Evolutionary conservation across 2,797 vertebrate species (phyloP).

Genomic region (Paratrypauchen microcephalus): DNA sequence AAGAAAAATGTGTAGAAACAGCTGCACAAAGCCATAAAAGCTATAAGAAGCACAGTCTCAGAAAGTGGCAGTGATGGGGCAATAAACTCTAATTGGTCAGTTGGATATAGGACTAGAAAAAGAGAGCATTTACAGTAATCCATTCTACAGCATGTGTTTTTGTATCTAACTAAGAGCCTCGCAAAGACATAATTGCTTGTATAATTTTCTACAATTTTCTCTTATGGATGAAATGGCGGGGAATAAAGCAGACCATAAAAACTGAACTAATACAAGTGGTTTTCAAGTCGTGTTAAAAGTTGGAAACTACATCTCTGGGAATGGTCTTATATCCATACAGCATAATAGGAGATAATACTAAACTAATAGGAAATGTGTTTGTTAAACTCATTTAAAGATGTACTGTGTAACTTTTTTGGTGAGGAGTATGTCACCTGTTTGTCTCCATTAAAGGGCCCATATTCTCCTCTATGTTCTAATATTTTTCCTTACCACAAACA

Average conservation of each 20-base stretch:
- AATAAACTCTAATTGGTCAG: slow-evolving; percentile 26
- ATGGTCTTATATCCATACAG: not conserved
- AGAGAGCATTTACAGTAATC: not conserved
- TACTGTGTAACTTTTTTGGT: too few relatives aligned
- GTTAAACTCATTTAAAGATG: too few relatives aligned
- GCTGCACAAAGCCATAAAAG: not conserved
- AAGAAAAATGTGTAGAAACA: not conserved
- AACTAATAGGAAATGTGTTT: too few relatives aligned
- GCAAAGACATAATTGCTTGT: not conserved
- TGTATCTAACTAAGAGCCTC: not conserved
- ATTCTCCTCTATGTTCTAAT: too few relatives aligned
- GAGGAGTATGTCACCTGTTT: too few relatives aligned
- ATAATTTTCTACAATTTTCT: not conserved
- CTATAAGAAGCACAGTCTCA: slow-evolving; percentile 8
- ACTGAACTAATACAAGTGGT: not conserved
- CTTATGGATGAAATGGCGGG: not conserved
- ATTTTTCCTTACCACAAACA: too few relatives aligned
- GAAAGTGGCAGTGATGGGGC: slow-evolving; percentile 8
- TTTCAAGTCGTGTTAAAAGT: not conserved
- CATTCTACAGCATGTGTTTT: not conserved
- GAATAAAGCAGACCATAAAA: not conserved
- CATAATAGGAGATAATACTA: too few relatives aligned
- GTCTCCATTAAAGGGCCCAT: too few relatives aligned
- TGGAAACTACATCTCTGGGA: not conserved
- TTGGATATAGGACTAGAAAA: slow-evolving; percentile 17